Evolutionary conservation across 2,888 invertebrate genomes (phyloP).

Genomic region (Hedychridium roseum): DNA sequence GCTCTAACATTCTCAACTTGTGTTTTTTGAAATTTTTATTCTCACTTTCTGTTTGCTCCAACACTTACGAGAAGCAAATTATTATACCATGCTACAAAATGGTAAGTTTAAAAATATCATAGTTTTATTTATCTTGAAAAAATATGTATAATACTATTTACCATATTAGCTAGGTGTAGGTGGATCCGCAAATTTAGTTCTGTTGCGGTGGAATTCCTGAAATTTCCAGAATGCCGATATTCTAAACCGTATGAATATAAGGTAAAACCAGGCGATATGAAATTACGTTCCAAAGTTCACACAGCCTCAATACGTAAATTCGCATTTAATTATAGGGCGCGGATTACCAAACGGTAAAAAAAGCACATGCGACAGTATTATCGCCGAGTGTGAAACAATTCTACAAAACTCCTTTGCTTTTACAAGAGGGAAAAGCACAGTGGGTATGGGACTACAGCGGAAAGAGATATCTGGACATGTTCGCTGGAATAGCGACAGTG

Average conservation of each 20-base stretch:
- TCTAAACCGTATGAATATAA: neutral
- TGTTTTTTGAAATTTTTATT: too few relatives aligned
- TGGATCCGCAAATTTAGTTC: too few relatives aligned
- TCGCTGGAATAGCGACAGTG: slow-evolving; percentile 96
- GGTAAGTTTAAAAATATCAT: too few relatives aligned
- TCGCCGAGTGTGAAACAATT: slow-evolving; percentile 77
- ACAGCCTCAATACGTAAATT: neutral
- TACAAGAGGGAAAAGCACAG: slow-evolving; percentile 90
- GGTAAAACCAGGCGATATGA: neutral
- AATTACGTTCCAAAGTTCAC: neutral
- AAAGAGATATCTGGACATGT: slow-evolving; percentile 90
- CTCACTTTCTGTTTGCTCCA: too few relatives aligned
- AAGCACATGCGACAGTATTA: slow-evolving; percentile 71
- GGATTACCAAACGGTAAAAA: slow-evolving; percentile 68
- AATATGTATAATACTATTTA: too few relatives aligned
- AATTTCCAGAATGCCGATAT: slow-evolving; percentile 13
- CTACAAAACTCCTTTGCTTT: slow-evolving; percentile 83
- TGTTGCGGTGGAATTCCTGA: neutral
- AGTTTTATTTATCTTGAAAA: too few relatives aligned
- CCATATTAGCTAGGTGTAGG: too few relatives aligned
- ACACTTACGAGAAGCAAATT: too few relatives aligned
- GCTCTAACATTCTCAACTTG: too few relatives aligned
- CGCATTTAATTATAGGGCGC: slow-evolving; percentile 67
- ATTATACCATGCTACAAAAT: too few relatives aligned
- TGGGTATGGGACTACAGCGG: slow-evolving; percentile 91